Evolutionary conservation across 2,797 vertebrate species (phyloP).

Genomic region (Argya squamiceps): DNA sequence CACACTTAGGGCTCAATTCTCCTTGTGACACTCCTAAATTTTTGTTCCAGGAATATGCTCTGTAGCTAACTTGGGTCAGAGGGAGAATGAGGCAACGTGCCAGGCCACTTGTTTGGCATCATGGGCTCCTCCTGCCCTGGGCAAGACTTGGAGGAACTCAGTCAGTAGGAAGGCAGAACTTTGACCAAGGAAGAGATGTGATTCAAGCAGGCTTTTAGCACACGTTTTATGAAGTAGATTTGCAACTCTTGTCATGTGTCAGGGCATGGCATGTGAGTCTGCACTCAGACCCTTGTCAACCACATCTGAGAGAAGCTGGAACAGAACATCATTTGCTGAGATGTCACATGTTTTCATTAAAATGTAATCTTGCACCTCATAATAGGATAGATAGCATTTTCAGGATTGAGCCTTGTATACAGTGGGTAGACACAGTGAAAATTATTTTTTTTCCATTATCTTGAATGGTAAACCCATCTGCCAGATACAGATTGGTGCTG

Average conservation of each 20-base stretch:
- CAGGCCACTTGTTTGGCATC: background rate
- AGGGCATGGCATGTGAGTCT: background rate
- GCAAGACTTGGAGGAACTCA: background rate
- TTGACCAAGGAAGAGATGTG: background rate
- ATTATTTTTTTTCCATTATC: slow-evolving; percentile 69
- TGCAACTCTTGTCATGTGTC: background rate
- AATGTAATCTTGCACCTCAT: slow-evolving; percentile 58
- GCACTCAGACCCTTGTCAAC: background rate
- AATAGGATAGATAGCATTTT: slow-evolving; percentile 69
- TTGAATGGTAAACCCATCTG: slow-evolving; percentile 59
- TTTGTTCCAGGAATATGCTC: background rate
- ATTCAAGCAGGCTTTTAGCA: background rate
- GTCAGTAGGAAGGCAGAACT: background rate
- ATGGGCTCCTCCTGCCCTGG: background rate
- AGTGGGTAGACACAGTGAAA: slow-evolving; percentile 78
- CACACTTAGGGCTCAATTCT: background rate
- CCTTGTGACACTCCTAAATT: background rate
- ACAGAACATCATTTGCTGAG: background rate
- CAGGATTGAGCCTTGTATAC: slow-evolving; percentile 71
- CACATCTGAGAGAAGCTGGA: background rate
- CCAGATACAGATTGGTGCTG: slow-evolving; percentile 64
- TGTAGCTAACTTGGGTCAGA: background rate
- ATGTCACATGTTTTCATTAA: slow-evolving; percentile 25
- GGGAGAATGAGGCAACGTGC: background rate
- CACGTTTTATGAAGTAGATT: background rate